phyloP scores from a whole-genome alignment of 2,797 vertebrate genomes.

The Trachops cirrhosus region DNA sequence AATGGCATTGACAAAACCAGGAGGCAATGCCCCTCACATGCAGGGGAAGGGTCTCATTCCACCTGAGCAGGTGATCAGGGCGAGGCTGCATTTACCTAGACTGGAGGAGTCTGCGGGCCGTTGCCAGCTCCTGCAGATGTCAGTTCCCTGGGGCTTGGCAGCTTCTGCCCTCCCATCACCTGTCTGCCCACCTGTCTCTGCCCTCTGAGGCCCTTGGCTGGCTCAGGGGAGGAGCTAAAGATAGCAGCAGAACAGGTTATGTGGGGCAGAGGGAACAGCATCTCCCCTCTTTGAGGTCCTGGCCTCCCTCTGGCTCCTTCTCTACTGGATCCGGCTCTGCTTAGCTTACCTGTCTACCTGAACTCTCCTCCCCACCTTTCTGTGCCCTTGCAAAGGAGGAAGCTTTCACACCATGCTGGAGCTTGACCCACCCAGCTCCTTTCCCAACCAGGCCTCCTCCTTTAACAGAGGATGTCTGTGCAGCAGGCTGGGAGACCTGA shows the following conservation, averaged over 20 bases:
- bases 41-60: neutral
- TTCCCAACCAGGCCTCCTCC: neutral
- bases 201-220: neutral
- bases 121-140: neutral
- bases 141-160: neutral
- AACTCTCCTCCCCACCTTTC: neutral
- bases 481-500: neutral
- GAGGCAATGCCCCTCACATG: neutral
- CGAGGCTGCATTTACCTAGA: neutral
- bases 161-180: neutral
- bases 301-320: neutral
- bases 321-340: neutral
- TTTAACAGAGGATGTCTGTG: neutral
- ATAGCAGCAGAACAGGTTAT: neutral
- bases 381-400: neutral
- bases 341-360: neutral
- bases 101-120: neutral
- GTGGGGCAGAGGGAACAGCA: neutral
- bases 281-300: neutral
- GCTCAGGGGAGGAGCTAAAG: neutral
- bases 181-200: neutral
- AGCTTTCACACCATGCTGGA: neutral
- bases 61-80: neutral
- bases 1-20: neutral
- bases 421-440: neutral